Conservation (phyloP, 1,140 invertebrate genomes). For the Mercenaria mercenaria region DNA sequence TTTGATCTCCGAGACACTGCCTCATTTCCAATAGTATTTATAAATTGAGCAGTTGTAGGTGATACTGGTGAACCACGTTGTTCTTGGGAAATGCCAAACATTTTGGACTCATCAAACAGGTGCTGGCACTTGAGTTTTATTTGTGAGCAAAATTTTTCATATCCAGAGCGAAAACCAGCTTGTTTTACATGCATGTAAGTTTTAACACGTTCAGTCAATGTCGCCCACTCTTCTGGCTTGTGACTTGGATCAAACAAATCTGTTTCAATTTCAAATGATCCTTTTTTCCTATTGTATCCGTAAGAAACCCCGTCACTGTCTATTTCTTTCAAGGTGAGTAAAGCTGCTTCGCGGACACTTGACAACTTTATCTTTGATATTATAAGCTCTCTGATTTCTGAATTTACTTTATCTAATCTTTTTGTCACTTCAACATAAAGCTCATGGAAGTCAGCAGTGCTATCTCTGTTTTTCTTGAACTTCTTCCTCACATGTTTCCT, state of each 20-base stretch:
- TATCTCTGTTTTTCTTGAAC: slow-evolving; percentile 29
- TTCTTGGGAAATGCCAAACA: slow-evolving; percentile 11
- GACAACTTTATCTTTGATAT: slow-evolving; percentile 57
- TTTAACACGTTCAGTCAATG: slow-evolving; percentile 56
- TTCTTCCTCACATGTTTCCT: slow-evolving; percentile 58
- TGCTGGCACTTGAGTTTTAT: slow-evolving; percentile 50
- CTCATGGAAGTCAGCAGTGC: slow-evolving; percentile 11
- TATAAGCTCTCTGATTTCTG: slow-evolving; percentile 51
- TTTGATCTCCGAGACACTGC: background rate
- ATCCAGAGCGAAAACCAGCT: slow-evolving; percentile 37
- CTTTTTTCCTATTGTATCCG: slow-evolving; percentile 62
- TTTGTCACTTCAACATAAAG: slow-evolving; percentile 55
- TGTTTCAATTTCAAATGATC: slow-evolving; percentile 58
- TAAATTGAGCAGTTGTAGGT: slow-evolving; percentile 33
- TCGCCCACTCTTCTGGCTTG: slow-evolving; percentile 60
- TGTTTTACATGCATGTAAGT: slow-evolving; percentile 46
- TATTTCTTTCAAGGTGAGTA: slow-evolving; percentile 53
- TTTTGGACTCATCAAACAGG: slow-evolving; percentile 47
- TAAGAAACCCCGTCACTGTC: slow-evolving; percentile 44
- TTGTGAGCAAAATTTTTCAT: slow-evolving; percentile 51
- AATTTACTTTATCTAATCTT: slow-evolving; percentile 22
- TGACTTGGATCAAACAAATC: slow-evolving; percentile 53
- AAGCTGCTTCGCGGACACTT: slow-evolving; percentile 46
- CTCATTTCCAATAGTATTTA: slow-evolving; percentile 17
- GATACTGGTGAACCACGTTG: background rate